Percentiles rank a stretch among this genome's conserved stretches.
Conservation (phyloP, 2,797 vertebrate genomes). For the Champsocephalus gunnari region DNA sequence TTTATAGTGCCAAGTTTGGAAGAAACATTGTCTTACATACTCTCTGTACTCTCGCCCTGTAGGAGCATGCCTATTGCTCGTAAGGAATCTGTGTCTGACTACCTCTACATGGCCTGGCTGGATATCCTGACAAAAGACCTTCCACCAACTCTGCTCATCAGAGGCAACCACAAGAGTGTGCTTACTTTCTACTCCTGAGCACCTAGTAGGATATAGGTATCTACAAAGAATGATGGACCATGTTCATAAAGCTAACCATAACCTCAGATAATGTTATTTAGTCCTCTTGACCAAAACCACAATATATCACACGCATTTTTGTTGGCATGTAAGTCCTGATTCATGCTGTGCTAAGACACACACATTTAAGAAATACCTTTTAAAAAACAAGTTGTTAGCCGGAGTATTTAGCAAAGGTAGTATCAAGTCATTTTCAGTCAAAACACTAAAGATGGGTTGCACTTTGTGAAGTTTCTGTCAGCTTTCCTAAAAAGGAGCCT, state of each 20-base stretch:
- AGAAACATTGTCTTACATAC: constrained; percentile 11
- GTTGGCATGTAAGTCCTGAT: background rate
- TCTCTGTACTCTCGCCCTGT: constrained; percentile 29
- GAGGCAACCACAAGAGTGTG: constrained; percentile 98
- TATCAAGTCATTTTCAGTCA: constrained; percentile 5
- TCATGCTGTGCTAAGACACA: background rate
- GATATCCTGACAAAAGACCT: constrained; percentile 95
- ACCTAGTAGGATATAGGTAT: constrained; percentile 3
- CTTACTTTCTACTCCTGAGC: constrained; percentile 97
- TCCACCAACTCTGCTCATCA: constrained; percentile 92
- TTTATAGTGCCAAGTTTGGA: background rate
- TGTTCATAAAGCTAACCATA: constrained; percentile 19
- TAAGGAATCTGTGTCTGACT: constrained; percentile 93
- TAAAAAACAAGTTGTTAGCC: background rate
- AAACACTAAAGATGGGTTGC: background rate
- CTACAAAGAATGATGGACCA: constrained; percentile 19
- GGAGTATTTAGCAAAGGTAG: background rate
- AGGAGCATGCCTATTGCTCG: constrained; percentile 98
- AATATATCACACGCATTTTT: constrained; percentile 2
- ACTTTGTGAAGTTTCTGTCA: constrained; percentile 4
- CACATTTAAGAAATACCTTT: background rate
- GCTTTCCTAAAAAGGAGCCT: background rate
- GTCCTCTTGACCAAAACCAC: constrained; percentile 22
- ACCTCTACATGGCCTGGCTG: constrained; percentile 97
- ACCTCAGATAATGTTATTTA: constrained; percentile 14